These are phyloP conservation scores for Diplazon laetatorius DNA, from an alignment of 2,888 invertebrate species.

Conservation along the genomic window DNA sequence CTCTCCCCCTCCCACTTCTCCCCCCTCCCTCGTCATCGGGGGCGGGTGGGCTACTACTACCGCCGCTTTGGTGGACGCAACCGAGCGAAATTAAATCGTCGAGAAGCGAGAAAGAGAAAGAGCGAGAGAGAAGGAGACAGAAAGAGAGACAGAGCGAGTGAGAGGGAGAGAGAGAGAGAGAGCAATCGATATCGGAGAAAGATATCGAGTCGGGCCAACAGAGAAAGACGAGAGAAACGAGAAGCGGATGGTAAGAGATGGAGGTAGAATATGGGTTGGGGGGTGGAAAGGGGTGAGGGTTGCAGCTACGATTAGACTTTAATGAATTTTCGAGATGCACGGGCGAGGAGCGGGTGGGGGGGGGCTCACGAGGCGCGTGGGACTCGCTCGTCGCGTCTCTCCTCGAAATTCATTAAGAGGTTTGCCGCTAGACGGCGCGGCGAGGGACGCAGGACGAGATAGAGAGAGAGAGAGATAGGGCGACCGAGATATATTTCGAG, in stretches of 20 bases:
- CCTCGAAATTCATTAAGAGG: conserved; percentile 75
- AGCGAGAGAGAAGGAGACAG: conserved; percentile 59
- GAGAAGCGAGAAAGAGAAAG: background rate
- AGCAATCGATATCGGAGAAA: conserved; percentile 65
- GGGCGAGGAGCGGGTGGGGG: no score
- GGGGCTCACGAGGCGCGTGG: conserved; percentile 36
- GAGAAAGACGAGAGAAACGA: conserved; percentile 29
- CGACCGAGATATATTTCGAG: no score
- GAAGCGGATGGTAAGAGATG: conserved; percentile 38
- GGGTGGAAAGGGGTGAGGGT: conserved; percentile 24
- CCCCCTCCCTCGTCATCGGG: conserved; percentile 38
- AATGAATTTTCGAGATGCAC: conserved; percentile 68
- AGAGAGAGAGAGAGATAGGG: conserved; percentile 18
- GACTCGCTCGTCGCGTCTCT: conserved; percentile 44
- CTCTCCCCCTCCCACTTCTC: no score
- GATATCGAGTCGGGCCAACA: conserved; percentile 44
- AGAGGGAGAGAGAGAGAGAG: background rate
- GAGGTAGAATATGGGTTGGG: conserved; percentile 26
- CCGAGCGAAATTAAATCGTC: conserved; percentile 66
- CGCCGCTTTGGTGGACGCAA: conserved; percentile 36
- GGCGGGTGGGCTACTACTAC: conserved; percentile 22
- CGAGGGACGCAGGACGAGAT: conserved; percentile 66
- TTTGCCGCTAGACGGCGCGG: conserved; percentile 49
- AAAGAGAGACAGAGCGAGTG: conserved; percentile 52
- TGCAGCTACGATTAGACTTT: conserved; percentile 67